Conservation (phyloP, 2,888 invertebrate species). For the Cheilosia urbana region DNA sequence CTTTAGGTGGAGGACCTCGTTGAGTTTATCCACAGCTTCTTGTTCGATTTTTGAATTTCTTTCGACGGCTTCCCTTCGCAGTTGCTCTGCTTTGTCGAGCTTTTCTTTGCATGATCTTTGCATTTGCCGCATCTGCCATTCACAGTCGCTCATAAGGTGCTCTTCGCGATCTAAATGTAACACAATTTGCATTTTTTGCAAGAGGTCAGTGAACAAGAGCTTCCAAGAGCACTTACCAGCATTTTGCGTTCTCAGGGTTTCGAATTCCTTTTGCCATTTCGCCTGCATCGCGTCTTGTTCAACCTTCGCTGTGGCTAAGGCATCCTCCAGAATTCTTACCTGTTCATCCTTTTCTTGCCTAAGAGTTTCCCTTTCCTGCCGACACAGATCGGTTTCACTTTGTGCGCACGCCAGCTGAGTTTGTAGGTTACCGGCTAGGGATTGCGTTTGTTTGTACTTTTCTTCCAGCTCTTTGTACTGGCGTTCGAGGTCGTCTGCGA, state of each 20-base stretch:
- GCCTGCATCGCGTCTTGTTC: conserved; percentile 86
- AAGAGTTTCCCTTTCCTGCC: conserved; percentile 83
- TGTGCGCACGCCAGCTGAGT: conserved; percentile 82
- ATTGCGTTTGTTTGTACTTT: conserved; percentile 85
- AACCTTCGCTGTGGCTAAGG: conserved; percentile 85
- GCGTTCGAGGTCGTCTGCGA: conserved; percentile 83
- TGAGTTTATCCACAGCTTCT: conserved; percentile 79
- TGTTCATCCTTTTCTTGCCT: conserved; percentile 85
- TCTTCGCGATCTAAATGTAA: conserved; percentile 87
- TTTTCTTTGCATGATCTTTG: conserved; percentile 88
- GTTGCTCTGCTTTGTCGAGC: conserved; percentile 86
- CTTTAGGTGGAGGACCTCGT: conserved; percentile 84
- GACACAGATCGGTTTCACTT: conserved; percentile 80
- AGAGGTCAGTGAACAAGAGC: neutral
- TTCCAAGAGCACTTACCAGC: conserved; percentile 81
- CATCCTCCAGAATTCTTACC: conserved; percentile 85
- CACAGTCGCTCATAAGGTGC: conserved; percentile 90
- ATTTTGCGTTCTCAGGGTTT: conserved; percentile 87
- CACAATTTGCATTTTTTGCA: neutral
- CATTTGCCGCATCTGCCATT: conserved; percentile 92
- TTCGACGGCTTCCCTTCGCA: conserved; percentile 85
- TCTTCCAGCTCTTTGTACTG: conserved; percentile 84
- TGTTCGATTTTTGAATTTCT: conserved; percentile 80
- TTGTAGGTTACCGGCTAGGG: conserved; percentile 81
- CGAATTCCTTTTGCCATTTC: conserved; percentile 87